phyloP scores from a whole-genome alignment of 2,113 vertebrate species.

The Corydoras sp. region DNA sequence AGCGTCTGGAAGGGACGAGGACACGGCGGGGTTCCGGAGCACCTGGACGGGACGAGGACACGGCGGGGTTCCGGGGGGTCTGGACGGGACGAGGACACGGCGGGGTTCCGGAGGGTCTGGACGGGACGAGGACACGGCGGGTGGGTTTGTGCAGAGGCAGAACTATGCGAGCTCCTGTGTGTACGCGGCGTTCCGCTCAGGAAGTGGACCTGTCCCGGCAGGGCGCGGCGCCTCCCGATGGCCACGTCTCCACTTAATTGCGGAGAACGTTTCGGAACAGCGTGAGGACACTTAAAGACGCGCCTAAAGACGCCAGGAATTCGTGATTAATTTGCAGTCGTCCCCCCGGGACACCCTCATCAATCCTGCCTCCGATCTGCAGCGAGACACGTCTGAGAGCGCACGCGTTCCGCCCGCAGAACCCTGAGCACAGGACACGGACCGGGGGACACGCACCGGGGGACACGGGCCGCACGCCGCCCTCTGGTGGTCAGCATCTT shows the following conservation, averaged over 20 bases:
- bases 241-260: constrained; percentile 51
- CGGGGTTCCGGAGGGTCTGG: constrained; percentile 45
- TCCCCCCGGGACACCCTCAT: too few relatives aligned
- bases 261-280: constrained; percentile 56
- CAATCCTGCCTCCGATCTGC: constrained; percentile 23
- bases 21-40: too few relatives aligned
- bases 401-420: too few relatives aligned
- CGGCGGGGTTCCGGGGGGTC: too few relatives aligned
- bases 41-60: too few relatives aligned
- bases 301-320: constrained; percentile 62
- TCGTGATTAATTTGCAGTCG: constrained; percentile 60
- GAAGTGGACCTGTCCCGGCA: constrained; percentile 44
- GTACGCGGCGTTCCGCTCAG: constrained; percentile 19
- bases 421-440: too few relatives aligned
- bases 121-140: constrained; percentile 45
- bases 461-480: too few relatives aligned
- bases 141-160: constrained; percentile 48
- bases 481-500: too few relatives aligned
- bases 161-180: constrained; percentile 35
- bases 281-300: constrained; percentile 53
- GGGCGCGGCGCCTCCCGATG: constrained; percentile 43
- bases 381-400: constrained; percentile 16
- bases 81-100: too few relatives aligned
- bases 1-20: too few relatives aligned
- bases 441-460: too few relatives aligned